Conservation (phyloP, 35 echinoderm and acorn worm genomes). For the Strongylocentrotus purpuratus region DNA sequence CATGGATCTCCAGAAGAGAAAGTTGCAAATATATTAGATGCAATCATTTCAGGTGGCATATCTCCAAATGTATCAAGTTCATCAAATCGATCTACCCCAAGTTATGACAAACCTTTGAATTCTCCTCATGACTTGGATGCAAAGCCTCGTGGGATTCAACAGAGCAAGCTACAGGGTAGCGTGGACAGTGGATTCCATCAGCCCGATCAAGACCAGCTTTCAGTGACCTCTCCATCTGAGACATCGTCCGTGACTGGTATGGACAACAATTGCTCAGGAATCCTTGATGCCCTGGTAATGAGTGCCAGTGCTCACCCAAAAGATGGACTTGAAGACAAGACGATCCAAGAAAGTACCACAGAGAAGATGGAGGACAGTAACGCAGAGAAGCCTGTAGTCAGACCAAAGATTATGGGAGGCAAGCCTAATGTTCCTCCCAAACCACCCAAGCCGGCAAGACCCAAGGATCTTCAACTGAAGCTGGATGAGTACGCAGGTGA, state of each 20-base stretch:
- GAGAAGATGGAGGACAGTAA: neutral
- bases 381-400: neutral
- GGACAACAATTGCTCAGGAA: neutral
- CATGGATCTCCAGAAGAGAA: slow-evolving; percentile 30
- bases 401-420: slow-evolving; percentile 21
- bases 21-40: slow-evolving; percentile 29
- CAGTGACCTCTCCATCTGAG: slow-evolving; percentile 31
- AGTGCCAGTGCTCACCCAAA: neutral
- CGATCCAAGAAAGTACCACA: neutral
- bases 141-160: slow-evolving; percentile 40
- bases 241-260: neutral
- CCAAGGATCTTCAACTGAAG: slow-evolving; percentile 39
- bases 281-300: neutral
- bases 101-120: neutral
- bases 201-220: slow-evolving; percentile 43
- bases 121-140: neutral
- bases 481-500: neutral
- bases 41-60: neutral
- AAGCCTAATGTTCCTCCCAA: slow-evolving; percentile 62
- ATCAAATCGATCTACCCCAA: slow-evolving; percentile 32
- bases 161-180: slow-evolving; percentile 48
- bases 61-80: slow-evolving; percentile 4
- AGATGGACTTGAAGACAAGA: neutral
- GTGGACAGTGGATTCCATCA: slow-evolving; percentile 69
- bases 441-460: slow-evolving; percentile 62